Percentiles rank a stretch among this genome's conserved stretches.
These are phyloP conservation scores for Poeciliopsis paucimaculata DNA, from an alignment of 2,797 vertebrate genomes.

Conservation along the genomic window DNA sequence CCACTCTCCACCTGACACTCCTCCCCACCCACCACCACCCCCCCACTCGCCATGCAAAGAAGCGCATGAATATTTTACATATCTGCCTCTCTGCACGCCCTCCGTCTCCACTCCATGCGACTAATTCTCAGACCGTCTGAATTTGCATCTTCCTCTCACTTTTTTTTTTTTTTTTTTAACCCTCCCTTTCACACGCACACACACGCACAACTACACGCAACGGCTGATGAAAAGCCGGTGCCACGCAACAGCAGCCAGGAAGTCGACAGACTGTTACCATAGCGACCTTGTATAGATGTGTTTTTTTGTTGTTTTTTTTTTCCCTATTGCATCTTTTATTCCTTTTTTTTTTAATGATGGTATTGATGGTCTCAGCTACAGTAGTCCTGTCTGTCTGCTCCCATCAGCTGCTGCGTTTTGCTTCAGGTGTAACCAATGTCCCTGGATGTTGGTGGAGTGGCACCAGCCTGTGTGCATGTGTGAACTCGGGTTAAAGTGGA, in stretches of 20 bases:
- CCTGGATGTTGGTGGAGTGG: slow-evolving; percentile 58
- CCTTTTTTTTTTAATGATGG: slow-evolving; percentile 86
- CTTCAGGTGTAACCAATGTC: slow-evolving; percentile 85
- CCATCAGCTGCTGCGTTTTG: slow-evolving; percentile 68
- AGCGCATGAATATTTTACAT: slow-evolving; percentile 99
- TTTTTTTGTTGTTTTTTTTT: slow-evolving; percentile 80
- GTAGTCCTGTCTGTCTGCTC: slow-evolving; percentile 80
- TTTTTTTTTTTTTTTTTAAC: slow-evolving; percentile 15
- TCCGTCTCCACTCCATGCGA: slow-evolving; percentile 88
- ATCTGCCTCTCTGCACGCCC: slow-evolving; percentile 85
- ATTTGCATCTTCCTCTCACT: slow-evolving; percentile 94
- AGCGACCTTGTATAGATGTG: slow-evolving; percentile 86
- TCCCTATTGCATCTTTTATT: slow-evolving; percentile 67
- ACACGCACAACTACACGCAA: slow-evolving; percentile 64
- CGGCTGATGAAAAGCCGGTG: slow-evolving; percentile 50
- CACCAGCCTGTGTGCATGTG: slow-evolving; percentile 26
- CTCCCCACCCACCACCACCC: slow-evolving; percentile 21
- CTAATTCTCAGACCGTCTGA: slow-evolving; percentile 98
- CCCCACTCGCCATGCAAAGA: slow-evolving; percentile 78
- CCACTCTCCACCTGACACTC: slow-evolving; percentile 61
- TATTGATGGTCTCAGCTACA: slow-evolving; percentile 78
- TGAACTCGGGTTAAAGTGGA: slow-evolving; percentile 49
- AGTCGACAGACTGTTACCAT: slow-evolving; percentile 91
- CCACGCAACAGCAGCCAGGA: slow-evolving; percentile 84
- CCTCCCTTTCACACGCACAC: background rate